These are phyloP conservation scores for zebrafish (Danio rerio) DNA, from an alignment of 2,113 vertebrate genomes.

Conservation along the genomic window DNA sequence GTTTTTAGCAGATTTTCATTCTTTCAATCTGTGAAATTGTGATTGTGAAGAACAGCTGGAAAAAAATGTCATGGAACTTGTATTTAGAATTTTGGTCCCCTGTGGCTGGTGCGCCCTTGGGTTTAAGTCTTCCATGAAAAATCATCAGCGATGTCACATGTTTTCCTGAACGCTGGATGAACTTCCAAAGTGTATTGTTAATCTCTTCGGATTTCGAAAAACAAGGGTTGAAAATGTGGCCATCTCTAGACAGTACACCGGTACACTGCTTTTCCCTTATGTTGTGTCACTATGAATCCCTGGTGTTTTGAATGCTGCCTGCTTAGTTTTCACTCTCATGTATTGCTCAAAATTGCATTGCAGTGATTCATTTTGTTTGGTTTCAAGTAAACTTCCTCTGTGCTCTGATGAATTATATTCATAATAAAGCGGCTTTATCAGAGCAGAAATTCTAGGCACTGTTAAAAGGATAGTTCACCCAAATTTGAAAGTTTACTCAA, in stretches of 20 bases:
- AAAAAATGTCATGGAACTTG: background rate
- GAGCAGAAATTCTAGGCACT: no score
- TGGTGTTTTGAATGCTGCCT: background rate
- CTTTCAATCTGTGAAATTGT: background rate
- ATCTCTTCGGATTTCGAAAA: conserved; percentile 26
- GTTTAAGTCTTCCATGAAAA: conserved; percentile 2
- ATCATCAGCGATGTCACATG: background rate
- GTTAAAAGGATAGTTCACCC: no score
- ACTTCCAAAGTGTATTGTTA: conserved; percentile 31
- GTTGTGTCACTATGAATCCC: conserved; percentile 1
- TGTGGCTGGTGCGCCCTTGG: background rate
- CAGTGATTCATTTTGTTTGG: conserved; percentile 36
- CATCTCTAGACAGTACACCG: background rate
- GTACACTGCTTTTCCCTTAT: background rate
- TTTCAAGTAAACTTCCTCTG: conserved; percentile 35
- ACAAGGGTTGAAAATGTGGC: conserved; percentile 28
- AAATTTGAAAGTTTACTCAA: no score
- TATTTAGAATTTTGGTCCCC: background rate
- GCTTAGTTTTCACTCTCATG: conserved; percentile 6
- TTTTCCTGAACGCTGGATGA: conserved; percentile 10
- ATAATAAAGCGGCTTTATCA: background rate
- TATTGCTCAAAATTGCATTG: background rate
- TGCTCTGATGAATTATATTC: conserved; percentile 31
- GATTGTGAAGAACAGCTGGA: background rate
- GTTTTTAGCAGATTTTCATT: no score